Conservation (phyloP, 2,797 vertebrate genomes). For the Brotula barbata region DNA sequence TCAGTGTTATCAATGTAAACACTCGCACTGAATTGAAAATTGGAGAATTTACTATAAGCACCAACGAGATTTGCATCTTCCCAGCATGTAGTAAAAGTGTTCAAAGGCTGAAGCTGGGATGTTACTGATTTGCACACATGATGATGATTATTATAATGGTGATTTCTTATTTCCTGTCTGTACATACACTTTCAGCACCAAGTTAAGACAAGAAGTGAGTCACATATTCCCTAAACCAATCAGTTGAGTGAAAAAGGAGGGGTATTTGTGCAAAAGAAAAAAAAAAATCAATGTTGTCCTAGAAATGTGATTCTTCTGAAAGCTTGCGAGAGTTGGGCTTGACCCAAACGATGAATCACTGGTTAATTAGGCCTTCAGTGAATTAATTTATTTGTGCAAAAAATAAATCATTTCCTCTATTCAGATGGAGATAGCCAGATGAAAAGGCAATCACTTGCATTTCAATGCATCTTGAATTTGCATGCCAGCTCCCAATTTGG, state of each 20-base stretch:
- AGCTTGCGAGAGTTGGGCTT: conserved; percentile 53
- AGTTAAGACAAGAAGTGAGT: conserved; percentile 51
- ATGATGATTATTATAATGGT: conserved; percentile 14
- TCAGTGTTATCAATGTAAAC: too few relatives aligned
- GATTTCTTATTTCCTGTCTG: conserved; percentile 2
- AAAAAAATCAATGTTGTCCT: conserved; percentile 58
- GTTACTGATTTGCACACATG: conserved; percentile 13
- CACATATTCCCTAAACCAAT: conserved; percentile 54
- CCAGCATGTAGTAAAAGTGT: background rate
- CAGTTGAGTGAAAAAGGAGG: conserved; percentile 39
- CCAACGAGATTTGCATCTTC: background rate
- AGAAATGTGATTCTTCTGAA: conserved; percentile 63
- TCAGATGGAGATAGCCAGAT: conserved; percentile 61
- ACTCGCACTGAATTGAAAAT: too few relatives aligned
- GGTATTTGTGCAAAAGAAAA: conserved; percentile 30
- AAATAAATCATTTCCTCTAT: conserved; percentile 65
- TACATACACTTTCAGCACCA: conserved; percentile 38
- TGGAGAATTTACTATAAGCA: too few relatives aligned
- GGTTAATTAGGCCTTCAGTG: conserved; percentile 66
- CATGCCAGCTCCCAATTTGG: conserved; percentile 44
- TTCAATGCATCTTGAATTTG: conserved; percentile 54
- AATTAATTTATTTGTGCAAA: conserved; percentile 65
- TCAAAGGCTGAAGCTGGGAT: background rate
- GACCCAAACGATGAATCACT: conserved; percentile 66
- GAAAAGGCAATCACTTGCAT: conserved; percentile 64